Base-by-base conservation (phyloP, 2,113 vertebrate species). In the Microtus ochrogaster region DNA sequence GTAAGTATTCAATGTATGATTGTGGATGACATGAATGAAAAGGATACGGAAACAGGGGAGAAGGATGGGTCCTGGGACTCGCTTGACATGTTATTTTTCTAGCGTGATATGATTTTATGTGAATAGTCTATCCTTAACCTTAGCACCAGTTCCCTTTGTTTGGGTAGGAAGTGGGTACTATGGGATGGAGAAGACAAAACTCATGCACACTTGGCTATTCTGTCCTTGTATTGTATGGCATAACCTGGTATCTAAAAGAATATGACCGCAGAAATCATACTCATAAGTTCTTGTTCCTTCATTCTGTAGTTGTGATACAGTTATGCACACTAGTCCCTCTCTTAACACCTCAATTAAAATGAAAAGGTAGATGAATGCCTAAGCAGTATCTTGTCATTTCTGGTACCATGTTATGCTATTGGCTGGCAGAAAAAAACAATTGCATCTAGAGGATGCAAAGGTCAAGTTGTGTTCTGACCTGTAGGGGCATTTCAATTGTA, bases 341-440 rank as follows among this genome's bases (percentile, higher is more conserved):
- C 86, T 97, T 36, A 78, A 65, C 19, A 88, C 33, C 22, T 89
- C n/a, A 52, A 24, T 79, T 95, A 85, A 89, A 85, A 73, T 41
- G 21, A 91, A 84, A 66, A 8, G 22, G 13, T 83, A 61, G 61
- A 47, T 92, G 55, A 96, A 81, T 76, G 9, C n/a, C 11, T 81
- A 85, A 91, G 83, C 26, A 94, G 63, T 95, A 44, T 30, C n/a
- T 81, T 93, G 44, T 96, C 52, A 82, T 91, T 91, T 94, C 58
- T 90, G 82, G 95, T 85, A 77, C 10, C 21, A 65, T 63, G 16
- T 36, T 95, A 89, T 26, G 93, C 4, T 78, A 83, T 52, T 95
- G 65, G 5, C 47, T 81, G 30, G 72, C 85, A 21, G 65, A 79
- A 83, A 90, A 90, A 94, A 36, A 14, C 17, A 58, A 77, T 30